Conservation (phyloP, 2,888 invertebrate genomes). For the Acleris sparsana region DNA sequence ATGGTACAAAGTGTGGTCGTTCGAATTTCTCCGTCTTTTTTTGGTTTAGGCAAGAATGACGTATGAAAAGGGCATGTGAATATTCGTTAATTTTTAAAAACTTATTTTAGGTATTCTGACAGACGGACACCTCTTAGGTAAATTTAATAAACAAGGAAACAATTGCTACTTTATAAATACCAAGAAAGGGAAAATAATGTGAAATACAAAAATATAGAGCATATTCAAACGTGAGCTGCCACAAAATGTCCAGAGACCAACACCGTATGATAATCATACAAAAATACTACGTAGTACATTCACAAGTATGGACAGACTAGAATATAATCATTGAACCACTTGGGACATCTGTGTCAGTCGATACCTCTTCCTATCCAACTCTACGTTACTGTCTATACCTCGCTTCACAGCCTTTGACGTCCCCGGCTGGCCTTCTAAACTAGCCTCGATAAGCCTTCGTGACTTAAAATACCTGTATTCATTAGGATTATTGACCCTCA, state of each 20-base stretch:
- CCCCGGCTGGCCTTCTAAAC: constrained; percentile 58
- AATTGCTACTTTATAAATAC: no score
- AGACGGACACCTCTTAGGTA: no score
- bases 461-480: constrained; percentile 69
- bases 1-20: constrained; percentile 38
- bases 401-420: constrained; percentile 70
- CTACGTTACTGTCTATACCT: constrained; percentile 59
- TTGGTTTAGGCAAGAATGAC: no score
- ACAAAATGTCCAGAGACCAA: neutral
- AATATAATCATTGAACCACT: constrained; percentile 67
- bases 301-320: constrained; percentile 51
- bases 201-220: no score
- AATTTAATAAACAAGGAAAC: no score
- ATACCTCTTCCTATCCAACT: constrained; percentile 69
- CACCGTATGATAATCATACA: neutral
- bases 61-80: no score
- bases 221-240: neutral
- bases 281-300: constrained; percentile 9
- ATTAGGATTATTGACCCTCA: constrained; percentile 58
- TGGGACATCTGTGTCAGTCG: constrained; percentile 70
- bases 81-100: no score
- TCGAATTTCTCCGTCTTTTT: neutral
- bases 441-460: constrained; percentile 66
- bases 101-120: no score
- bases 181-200: no score